Percentiles rank a stretch among this genome's conserved stretches.
Evolutionary conservation across 2,888 invertebrate genomes (phyloP).

Genomic region (Oscheius sp.): DNA sequence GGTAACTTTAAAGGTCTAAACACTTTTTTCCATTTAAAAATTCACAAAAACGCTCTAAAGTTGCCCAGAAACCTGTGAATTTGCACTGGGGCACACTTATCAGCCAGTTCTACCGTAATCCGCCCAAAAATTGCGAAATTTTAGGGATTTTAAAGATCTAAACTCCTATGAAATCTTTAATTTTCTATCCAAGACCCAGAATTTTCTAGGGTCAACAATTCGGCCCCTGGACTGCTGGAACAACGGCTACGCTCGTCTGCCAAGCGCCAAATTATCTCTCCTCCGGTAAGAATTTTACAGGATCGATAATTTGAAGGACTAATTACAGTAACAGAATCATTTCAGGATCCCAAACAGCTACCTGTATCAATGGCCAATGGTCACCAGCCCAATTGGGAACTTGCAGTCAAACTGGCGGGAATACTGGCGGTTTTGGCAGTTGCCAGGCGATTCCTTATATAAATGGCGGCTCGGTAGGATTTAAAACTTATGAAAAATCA

Average conservation of each 20-base stretch:
- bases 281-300: background rate
- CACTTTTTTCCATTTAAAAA: constrained; percentile 1
- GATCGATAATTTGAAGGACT: no score
- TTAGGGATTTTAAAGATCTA: no score
- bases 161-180: no score
- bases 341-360: constrained; percentile 4
- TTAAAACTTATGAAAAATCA: no score
- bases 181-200: no score
- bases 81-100: no score
- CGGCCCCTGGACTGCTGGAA: constrained; percentile 18
- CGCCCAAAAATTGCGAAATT: no score
- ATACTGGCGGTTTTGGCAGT: background rate
- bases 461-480: constrained; percentile 16
- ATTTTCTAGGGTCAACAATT: constrained; percentile 16
- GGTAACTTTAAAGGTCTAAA: no score
- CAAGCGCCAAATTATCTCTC: background rate
- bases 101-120: no score
- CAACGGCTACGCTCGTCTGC: constrained; percentile 16
- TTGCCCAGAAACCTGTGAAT: no score
- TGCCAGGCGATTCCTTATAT: constrained; percentile 37
- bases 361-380: constrained; percentile 43
- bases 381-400: constrained; percentile 46
- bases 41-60: background rate
- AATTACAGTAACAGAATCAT: background rate
- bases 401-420: constrained; percentile 27